Conservation (phyloP, 2,888 invertebrate species). For the Drosophila ezoana region DNA sequence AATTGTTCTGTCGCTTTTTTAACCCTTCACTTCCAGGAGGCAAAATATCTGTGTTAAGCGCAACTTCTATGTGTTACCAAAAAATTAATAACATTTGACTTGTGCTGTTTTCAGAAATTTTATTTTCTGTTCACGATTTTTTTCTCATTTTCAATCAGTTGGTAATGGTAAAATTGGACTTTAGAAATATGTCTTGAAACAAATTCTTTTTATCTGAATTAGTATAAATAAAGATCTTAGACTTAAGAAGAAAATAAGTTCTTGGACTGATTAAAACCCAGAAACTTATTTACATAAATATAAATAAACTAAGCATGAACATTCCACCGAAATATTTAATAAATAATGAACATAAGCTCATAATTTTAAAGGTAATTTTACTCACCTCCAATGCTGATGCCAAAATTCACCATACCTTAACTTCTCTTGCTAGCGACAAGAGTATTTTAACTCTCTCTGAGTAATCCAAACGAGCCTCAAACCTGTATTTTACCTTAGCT, state of each 20-base stretch:
- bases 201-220: too few species aligned
- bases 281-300: neutral
- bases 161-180: too few species aligned
- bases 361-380: neutral
- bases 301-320: neutral
- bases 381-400: neutral
- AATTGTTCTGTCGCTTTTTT: slow-evolving; percentile 28
- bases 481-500: slow-evolving; percentile 46
- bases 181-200: too few species aligned
- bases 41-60: slow-evolving; percentile 49
- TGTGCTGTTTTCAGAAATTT: neutral
- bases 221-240: too few species aligned
- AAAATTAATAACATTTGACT: neutral
- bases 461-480: slow-evolving; percentile 23
- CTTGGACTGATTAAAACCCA: too few species aligned
- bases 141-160: too few species aligned
- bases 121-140: too few species aligned
- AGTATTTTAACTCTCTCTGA: slow-evolving; percentile 23
- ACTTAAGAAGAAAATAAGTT: too few species aligned
- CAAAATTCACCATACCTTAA: slow-evolving; percentile 24
- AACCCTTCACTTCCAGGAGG: slow-evolving; percentile 75
- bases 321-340: neutral
- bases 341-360: slow-evolving; percentile 2
- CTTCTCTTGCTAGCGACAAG: slow-evolving; percentile 1
- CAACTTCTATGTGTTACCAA: slow-evolving; percentile 1